Percentiles rank a stretch among this genome's conserved stretches.
phyloP scores from a whole-genome alignment of 2,797 vertebrate species.

The Girardinus metallicus region DNA sequence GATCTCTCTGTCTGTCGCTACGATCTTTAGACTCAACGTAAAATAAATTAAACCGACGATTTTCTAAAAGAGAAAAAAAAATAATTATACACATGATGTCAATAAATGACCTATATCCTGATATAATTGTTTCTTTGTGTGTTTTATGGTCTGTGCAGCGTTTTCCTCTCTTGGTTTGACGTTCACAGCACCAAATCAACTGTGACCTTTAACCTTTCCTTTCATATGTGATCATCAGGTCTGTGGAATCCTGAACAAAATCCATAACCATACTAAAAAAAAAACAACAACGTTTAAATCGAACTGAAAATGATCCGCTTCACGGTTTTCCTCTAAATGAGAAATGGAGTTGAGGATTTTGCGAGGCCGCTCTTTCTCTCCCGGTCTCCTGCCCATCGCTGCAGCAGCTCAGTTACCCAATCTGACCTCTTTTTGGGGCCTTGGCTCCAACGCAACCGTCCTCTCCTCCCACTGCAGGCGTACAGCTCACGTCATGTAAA shows the following conservation, averaged over 20 bases:
- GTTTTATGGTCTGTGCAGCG: not conserved
- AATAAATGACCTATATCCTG: not conserved
- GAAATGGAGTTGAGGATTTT: not conserved
- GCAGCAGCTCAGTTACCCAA: conserved; percentile 27
- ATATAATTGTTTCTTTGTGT: not conserved
- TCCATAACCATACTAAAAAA: not conserved
- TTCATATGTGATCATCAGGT: not conserved
- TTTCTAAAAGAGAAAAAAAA: not conserved
- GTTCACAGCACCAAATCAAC: not conserved
- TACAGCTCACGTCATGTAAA: conserved; percentile 62
- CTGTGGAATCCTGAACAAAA: not conserved
- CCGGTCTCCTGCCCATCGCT: no score
- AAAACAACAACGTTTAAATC: not conserved
- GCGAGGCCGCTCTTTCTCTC: not conserved
- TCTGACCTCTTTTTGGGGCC: conserved; percentile 61
- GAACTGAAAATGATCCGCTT: not conserved
- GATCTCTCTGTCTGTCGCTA: not conserved
- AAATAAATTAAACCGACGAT: not conserved
- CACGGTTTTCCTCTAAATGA: not conserved
- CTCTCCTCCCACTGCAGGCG: conserved; percentile 51
- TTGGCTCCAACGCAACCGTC: conserved; percentile 41
- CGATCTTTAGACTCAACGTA: not conserved
- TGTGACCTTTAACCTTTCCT: not conserved
- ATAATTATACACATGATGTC: not conserved
- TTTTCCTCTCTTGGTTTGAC: not conserved